Conservation (phyloP, 2,797 vertebrate species). For the Sebastolobus alascanus region DNA sequence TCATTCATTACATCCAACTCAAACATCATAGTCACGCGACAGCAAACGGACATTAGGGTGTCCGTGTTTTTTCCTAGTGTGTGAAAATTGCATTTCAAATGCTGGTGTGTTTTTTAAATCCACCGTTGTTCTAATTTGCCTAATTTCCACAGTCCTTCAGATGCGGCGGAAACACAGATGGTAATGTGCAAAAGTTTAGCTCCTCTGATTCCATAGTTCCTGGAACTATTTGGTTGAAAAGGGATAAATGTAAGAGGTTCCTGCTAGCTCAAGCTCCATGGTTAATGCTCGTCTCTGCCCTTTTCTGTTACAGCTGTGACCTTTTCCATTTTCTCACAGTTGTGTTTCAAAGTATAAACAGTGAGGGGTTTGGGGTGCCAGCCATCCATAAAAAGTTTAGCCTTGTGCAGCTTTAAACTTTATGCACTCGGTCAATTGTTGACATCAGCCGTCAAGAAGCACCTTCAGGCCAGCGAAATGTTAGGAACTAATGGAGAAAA, state of each 20-base stretch:
- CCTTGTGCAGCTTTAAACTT: conserved; percentile 34
- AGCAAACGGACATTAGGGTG: background rate
- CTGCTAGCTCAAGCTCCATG: background rate
- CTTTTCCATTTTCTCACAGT: conserved; percentile 37
- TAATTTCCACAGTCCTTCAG: background rate
- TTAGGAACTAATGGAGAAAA: conserved; percentile 21
- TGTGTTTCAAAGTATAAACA: conserved; percentile 27
- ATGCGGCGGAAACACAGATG: background rate
- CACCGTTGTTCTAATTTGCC: background rate
- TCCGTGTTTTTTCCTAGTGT: background rate
- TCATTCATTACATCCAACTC: background rate
- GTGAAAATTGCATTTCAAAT: background rate
- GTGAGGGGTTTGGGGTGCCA: background rate
- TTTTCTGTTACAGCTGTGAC: conserved; percentile 22
- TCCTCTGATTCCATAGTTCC: background rate
- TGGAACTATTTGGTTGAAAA: conserved; percentile 11
- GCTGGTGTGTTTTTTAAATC: background rate
- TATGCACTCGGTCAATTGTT: conserved; percentile 28
- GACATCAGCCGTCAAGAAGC: conserved; percentile 27
- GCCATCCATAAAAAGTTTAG: conserved; percentile 22
- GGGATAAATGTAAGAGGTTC: conserved; percentile 6
- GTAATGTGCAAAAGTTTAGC: background rate
- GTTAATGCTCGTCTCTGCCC: background rate
- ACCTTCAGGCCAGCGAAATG: conserved; percentile 34
- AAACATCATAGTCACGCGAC: background rate